These are phyloP conservation scores for Tinea pellionella DNA, from an alignment of 2,888 invertebrate species.

Conservation along the genomic window DNA sequence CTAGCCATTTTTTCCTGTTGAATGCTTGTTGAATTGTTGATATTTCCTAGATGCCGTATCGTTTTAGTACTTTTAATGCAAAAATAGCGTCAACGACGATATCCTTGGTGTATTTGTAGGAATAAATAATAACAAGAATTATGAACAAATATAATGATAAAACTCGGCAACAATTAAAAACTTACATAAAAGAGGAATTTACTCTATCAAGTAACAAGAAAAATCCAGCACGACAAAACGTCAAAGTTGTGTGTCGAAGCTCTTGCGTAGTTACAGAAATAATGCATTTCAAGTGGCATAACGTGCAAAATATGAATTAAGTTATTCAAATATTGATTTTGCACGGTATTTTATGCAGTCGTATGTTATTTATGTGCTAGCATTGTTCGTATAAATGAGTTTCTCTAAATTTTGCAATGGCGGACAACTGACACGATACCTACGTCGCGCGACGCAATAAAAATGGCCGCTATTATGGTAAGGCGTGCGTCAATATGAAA, in stretches of 20 bases:
- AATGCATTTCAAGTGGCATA: conserved; percentile 9
- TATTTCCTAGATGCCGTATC: neutral
- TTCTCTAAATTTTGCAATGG: conserved; percentile 59
- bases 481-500: conserved; percentile 57
- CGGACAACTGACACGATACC: conserved; percentile 64
- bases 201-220: neutral
- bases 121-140: neutral
- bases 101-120: neutral
- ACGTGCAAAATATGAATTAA: conserved; percentile 7
- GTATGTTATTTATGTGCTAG: conserved; percentile 32
- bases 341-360: conserved; percentile 11
- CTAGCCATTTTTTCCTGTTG: neutral
- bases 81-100: neutral
- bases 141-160: neutral
- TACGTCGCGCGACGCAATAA: conserved; percentile 61
- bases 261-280: conserved; percentile 57
- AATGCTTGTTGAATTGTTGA: no score
- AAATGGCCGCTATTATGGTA: conserved; percentile 67
- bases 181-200: neutral
- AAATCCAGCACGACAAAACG: conserved; percentile 32
- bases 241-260: conserved; percentile 66
- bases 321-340: neutral
- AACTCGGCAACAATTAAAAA: neutral
- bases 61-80: neutral
- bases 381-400: conserved; percentile 31